Base-by-base conservation (phyloP, 2,113 vertebrate genomes). In the Nansenia antarctica region DNA sequence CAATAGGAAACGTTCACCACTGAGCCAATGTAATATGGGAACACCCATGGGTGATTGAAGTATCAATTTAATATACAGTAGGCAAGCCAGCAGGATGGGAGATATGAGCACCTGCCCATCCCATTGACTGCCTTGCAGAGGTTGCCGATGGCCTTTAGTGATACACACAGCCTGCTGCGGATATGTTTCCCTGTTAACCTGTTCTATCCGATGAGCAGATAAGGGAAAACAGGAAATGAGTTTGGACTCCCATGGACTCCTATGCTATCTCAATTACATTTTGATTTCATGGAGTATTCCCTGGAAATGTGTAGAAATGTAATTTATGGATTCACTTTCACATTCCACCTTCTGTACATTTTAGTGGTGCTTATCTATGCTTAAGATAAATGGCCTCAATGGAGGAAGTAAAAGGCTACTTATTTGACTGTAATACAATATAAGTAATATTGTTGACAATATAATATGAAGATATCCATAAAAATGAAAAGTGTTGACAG, bases 181-280 rank as follows among this genome's bases (percentile, higher is more conserved):
- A 89, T 86, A 86, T 59, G 31, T 83, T 81, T 78, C 72, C 69
- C 77, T 76, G 76, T 88, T 89, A 88, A 88, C 85, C 72, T 74
- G 68, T 71, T 77, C 57, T 78, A 76, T 83, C 80, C 74, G 80
- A 86, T 81, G 86, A 89, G 81, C 55, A 58, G 55, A 15, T 30
- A 58, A 85, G 72, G 64, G 67, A 65, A 72, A 84, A 86, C 73
- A 86, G 89, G 85, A 91, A 89, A 87, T 90, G 70, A 73, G 72
- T 81, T 89, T 89, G n/a, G n/a, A n/a, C n/a, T n/a, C n/a, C 77
- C 66, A 77, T 78, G 55, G 30, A 63, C 65, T 67, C 59, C 67
- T 62, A 65, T 80, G 74, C 65, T 85, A 82, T 89, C 82, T 87
- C 79, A 87, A 84, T 87, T 79, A 84, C 53, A 1, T 31, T 79